phyloP scores from a whole-genome alignment of 2,888 invertebrate species.

The Trissonchulus latispiculum region DNA sequence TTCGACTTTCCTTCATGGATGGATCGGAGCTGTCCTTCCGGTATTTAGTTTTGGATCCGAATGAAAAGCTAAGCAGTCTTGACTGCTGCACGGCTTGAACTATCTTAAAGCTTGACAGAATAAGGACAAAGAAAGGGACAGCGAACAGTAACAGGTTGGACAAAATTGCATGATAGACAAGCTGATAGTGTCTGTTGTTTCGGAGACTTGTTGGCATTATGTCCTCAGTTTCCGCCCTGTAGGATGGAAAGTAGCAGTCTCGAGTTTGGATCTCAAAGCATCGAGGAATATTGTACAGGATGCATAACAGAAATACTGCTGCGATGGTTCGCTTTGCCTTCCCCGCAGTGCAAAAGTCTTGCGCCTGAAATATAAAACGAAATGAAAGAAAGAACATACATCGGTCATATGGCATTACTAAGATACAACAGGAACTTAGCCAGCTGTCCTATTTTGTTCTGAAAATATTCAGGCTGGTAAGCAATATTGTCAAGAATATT shows the following conservation, averaged over 20 bases:
- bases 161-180: background rate
- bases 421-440: too few species aligned
- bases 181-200: background rate
- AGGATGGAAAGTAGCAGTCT: background rate
- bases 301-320: background rate
- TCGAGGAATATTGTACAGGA: constrained; percentile 5
- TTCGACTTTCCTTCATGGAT: background rate
- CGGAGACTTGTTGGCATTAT: background rate
- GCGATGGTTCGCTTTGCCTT: background rate
- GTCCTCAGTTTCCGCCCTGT: background rate
- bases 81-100: background rate
- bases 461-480: too few species aligned
- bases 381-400: background rate
- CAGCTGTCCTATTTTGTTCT: too few species aligned
- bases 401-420: background rate
- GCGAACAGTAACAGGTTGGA: constrained; percentile 4
- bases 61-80: background rate
- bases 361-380: background rate
- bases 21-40: background rate
- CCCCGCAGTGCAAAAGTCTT: background rate
- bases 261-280: constrained; percentile 8
- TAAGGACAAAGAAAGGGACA: constrained; percentile 5
- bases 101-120: background rate
- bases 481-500: too few species aligned
- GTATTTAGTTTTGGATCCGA: background rate